Conservation (phyloP, 2,888 invertebrate species). For the Glaucopsyche alexis region DNA sequence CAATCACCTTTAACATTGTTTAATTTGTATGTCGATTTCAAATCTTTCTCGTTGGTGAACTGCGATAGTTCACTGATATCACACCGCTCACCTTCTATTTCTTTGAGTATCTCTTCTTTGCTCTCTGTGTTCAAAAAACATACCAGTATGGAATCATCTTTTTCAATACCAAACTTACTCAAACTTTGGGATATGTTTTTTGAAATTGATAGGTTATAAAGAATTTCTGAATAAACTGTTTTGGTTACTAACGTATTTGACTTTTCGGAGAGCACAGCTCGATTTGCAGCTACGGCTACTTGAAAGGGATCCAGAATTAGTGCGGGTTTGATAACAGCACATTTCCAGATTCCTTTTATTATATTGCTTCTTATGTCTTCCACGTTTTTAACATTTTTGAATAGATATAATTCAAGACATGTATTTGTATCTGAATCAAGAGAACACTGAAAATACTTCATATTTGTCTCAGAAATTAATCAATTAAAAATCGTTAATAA, state of each 20-base stretch:
- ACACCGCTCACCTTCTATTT: constrained; percentile 77
- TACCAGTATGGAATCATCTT: constrained; percentile 53
- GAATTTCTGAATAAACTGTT: constrained; percentile 82
- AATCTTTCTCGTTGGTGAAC: constrained; percentile 66
- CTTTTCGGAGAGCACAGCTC: constrained; percentile 77
- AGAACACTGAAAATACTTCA: constrained; percentile 50
- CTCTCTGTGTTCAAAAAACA: constrained; percentile 55
- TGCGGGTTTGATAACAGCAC: constrained; percentile 81
- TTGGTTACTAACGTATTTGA: constrained; percentile 78
- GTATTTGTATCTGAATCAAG: constrained; percentile 70
- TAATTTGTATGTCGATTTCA: constrained; percentile 22
- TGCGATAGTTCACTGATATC: constrained; percentile 68
- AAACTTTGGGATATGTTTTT: constrained; percentile 86
- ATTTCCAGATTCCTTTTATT: constrained; percentile 77
- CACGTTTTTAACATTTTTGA: constrained; percentile 80
- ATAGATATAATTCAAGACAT: constrained; percentile 73
- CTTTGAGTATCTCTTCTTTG: constrained; percentile 58
- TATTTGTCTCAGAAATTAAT: constrained; percentile 44
- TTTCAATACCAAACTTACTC: constrained; percentile 81
- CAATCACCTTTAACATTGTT: constrained; percentile 72
- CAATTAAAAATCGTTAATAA: too few species aligned
- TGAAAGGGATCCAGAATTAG: constrained; percentile 81
- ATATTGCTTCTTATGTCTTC: constrained; percentile 76
- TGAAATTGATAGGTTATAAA: constrained; percentile 84
- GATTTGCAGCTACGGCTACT: constrained; percentile 84